Percentiles rank a stretch among this genome's conserved stretches.
Conservation (phyloP, 2,113 vertebrate species). For the Numida meleagris region DNA sequence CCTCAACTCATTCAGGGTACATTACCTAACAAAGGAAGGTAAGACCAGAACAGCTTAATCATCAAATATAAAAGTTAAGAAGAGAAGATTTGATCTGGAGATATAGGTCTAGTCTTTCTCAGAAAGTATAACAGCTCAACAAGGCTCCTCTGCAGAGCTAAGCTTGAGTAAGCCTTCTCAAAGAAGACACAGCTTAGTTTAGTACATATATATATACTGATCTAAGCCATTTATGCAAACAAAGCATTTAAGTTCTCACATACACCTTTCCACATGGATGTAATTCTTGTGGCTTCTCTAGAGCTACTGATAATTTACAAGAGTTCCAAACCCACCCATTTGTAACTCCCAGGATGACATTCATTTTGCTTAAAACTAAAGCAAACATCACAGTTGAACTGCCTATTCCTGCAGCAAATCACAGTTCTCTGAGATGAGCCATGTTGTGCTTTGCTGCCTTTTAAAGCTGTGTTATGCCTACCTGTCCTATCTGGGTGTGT, state of each 20-base stretch:
- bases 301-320: background rate
- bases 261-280: background rate
- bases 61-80: background rate
- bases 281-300: background rate
- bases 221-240: background rate
- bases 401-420: background rate
- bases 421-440: background rate
- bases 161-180: background rate
- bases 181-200: background rate
- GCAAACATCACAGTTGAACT: background rate
- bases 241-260: background rate
- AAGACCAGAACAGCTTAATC: background rate
- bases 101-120: background rate
- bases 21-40: background rate
- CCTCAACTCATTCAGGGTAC: background rate
- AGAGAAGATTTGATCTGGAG: background rate
- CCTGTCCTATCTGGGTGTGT: background rate
- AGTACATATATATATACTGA: fast-evolving
- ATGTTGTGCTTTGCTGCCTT: background rate
- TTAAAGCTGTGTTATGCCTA: background rate
- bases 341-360: background rate
- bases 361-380: background rate
- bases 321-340: background rate
- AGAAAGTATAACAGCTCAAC: background rate
- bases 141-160: background rate